phyloP scores from a whole-genome alignment of 2,888 invertebrate genomes.

The Drosophila ustulata region DNA sequence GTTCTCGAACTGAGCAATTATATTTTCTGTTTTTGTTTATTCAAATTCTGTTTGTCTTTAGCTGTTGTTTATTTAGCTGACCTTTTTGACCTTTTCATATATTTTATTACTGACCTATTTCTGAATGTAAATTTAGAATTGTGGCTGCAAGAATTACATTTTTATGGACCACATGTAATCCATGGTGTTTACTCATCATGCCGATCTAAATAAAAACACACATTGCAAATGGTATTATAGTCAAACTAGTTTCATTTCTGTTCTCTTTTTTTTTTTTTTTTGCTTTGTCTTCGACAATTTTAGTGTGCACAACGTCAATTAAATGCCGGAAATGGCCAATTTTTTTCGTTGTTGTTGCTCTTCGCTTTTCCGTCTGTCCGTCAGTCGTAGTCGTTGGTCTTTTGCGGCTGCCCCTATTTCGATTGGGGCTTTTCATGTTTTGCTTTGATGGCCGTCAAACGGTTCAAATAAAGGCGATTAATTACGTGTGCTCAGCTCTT shows the following conservation, averaged over 20 bases:
- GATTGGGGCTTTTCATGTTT: slow-evolving; percentile 70
- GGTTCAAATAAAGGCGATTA: slow-evolving; percentile 68
- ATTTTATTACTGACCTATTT: slow-evolving; percentile 10
- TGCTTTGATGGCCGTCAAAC: slow-evolving; percentile 72
- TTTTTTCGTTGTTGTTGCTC: slow-evolving; percentile 48
- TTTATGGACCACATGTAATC: slow-evolving; percentile 33
- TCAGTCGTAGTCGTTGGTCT: slow-evolving; percentile 9
- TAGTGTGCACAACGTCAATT: slow-evolving; percentile 68
- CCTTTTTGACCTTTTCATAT: slow-evolving; percentile 4
- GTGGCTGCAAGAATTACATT: slow-evolving; percentile 4
- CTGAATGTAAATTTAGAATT: neutral
- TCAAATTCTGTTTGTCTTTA: neutral
- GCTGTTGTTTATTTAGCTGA: neutral
- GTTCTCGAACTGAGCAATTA: neutral
- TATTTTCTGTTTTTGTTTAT: slow-evolving; percentile 4
- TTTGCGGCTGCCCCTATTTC: slow-evolving; percentile 55
- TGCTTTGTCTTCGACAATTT: slow-evolving; percentile 61
- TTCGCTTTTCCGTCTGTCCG: slow-evolving; percentile 13
- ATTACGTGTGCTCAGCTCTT: slow-evolving; percentile 63
- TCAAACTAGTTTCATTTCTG: slow-evolving; percentile 58
- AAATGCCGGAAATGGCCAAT: slow-evolving; percentile 76
- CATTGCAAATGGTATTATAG: slow-evolving; percentile 18
- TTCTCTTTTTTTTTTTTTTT: slow-evolving; percentile 8
- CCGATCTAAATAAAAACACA: slow-evolving; percentile 27
- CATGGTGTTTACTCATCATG: slow-evolving; percentile 24